Conservation (phyloP, 2,113 vertebrate species). For the Eurystomus gularis region DNA sequence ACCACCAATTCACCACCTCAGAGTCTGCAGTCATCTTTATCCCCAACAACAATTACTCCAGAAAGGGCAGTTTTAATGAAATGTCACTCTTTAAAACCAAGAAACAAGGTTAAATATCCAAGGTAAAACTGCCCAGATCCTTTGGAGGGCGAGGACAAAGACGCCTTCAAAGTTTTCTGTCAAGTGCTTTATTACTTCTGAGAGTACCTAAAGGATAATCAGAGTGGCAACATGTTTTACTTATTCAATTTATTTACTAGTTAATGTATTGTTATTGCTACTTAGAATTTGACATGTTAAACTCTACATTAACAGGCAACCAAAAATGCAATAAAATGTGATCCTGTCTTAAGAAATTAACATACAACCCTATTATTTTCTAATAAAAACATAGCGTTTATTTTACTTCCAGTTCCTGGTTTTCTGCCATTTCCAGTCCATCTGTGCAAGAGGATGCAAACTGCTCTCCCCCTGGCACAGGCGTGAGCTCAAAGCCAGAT, state of each 20-base stretch:
- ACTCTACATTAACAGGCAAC: background rate
- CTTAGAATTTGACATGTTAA: background rate
- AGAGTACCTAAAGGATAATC: background rate
- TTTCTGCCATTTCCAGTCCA: background rate
- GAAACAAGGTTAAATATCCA: constrained; percentile 49
- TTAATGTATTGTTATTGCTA: background rate
- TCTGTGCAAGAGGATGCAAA: background rate
- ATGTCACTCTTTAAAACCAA: constrained; percentile 62
- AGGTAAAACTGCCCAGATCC: background rate
- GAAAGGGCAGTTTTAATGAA: constrained; percentile 59
- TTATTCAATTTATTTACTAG: background rate
- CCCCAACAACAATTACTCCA: constrained; percentile 56
- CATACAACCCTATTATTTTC: rapidly evolving
- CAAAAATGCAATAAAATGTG: background rate
- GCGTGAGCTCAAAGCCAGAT: too few relatives aligned
- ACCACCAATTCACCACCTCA: constrained; percentile 9
- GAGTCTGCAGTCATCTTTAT: constrained; percentile 47
- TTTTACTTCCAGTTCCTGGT: background rate
- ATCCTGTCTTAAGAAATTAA: background rate
- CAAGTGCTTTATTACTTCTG: background rate
- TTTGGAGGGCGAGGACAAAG: background rate
- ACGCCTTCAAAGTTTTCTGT: background rate
- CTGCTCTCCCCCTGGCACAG: background rate
- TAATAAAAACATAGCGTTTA: rapidly evolving
- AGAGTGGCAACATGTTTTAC: background rate